Percentiles rank a stretch among this genome's conserved stretches.
Conservation (phyloP, 2,113 vertebrate species). For the Marcusenius ussheri region DNA sequence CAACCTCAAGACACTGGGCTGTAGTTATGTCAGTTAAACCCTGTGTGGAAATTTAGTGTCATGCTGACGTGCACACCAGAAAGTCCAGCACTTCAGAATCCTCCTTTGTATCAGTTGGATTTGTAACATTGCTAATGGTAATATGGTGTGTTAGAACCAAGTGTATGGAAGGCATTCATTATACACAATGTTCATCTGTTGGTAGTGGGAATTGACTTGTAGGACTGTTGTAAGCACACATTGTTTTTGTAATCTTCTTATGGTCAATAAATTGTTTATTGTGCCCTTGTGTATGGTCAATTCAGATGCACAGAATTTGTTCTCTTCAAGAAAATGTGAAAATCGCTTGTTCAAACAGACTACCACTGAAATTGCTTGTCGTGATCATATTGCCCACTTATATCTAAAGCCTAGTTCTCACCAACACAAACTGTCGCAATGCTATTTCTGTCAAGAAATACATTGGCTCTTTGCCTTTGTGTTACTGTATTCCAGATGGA, state of each 20-base stretch:
- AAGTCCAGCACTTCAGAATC: not conserved
- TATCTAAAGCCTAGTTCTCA: not conserved
- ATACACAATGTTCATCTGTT: not conserved
- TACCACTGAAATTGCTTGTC: not conserved
- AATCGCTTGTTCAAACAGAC: not conserved
- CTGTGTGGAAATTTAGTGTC: not conserved
- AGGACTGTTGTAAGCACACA: not conserved
- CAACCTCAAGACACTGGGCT: not conserved
- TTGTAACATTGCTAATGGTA: not conserved
- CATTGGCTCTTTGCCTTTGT: not conserved
- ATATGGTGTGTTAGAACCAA: not conserved
- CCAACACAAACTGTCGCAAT: not conserved
- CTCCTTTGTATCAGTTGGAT: not conserved
- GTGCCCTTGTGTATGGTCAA: not conserved
- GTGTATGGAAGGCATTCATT: not conserved
- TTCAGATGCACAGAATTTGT: not conserved
- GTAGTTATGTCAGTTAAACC: not conserved
- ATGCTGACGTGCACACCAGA: not conserved
- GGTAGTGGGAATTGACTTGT: not conserved
- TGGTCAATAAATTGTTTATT: not conserved
- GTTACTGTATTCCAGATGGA: constrained; percentile 51
- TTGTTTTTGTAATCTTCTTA: not conserved
- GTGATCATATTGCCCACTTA: not conserved
- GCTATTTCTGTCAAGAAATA: not conserved
- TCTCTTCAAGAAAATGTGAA: not conserved